Evolutionary conservation across 2,888 invertebrate genomes (phyloP).

Genomic region (Eupithecia dodoneata): DNA sequence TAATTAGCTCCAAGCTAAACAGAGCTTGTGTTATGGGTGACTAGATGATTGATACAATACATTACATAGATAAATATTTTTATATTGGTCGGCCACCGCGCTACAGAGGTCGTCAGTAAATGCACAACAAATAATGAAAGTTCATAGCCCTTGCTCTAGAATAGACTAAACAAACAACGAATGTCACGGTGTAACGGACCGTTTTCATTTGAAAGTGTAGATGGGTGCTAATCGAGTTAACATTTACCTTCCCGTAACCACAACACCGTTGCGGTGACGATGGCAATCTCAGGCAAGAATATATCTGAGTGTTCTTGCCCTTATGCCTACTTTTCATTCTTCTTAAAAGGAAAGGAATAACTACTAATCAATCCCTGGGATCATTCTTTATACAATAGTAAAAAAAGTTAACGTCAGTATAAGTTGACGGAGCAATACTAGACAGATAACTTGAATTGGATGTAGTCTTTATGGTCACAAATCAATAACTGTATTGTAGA

Average conservation of each 20-base stretch:
- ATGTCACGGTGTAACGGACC: slow-evolving; percentile 33
- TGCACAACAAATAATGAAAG: slow-evolving; percentile 5
- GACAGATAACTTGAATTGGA: background rate
- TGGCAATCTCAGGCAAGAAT: background rate
- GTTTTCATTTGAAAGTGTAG: slow-evolving; percentile 15
- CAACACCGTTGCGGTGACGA: slow-evolving; percentile 7
- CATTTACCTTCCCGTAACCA: slow-evolving; percentile 20
- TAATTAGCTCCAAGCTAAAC: too few relatives aligned
- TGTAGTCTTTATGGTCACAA: too few relatives aligned
- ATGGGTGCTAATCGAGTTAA: slow-evolving; percentile 29
- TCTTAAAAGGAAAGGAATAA: background rate
- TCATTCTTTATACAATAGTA: too few relatives aligned
- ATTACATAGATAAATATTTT: too few relatives aligned
- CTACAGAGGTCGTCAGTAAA: background rate
- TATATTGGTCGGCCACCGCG: too few relatives aligned
- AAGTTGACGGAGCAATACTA: background rate
- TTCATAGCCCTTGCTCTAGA: slow-evolving; percentile 26
- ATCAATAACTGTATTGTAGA: too few relatives aligned
- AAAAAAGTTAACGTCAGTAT: background rate
- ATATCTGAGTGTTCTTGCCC: background rate
- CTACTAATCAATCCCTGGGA: too few relatives aligned
- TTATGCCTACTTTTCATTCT: background rate
- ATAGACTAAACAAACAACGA: slow-evolving; percentile 26
- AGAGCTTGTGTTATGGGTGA: too few relatives aligned
- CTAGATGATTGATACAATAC: too few relatives aligned